A percentile compares a stretch with the other conserved stretches of the same genome.
These are phyloP conservation scores for Ifrita kowaldi DNA, from an alignment of 2,113 vertebrate genomes.

Conservation along the genomic window DNA sequence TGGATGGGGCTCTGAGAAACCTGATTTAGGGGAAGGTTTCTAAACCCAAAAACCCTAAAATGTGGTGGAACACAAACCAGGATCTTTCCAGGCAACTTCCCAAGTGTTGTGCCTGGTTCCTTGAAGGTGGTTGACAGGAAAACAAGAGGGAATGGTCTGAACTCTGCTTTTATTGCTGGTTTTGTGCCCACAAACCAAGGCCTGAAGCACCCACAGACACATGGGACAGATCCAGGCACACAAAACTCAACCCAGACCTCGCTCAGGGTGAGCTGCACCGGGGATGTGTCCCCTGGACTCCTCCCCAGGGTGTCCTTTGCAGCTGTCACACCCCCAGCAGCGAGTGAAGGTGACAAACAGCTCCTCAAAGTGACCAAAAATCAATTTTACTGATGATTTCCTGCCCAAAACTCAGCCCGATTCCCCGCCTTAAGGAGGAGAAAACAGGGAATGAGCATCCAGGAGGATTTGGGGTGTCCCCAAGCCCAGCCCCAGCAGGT, in stretches of 20 bases:
- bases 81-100: not conserved
- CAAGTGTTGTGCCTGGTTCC: too few relatives aligned
- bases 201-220: not conserved
- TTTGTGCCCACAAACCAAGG: not conserved
- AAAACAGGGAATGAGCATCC: not conserved
- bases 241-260: not conserved
- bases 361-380: not conserved
- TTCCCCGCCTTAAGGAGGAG: not conserved
- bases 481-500: not conserved
- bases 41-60: not conserved
- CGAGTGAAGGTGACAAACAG: not conserved
- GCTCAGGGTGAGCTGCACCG: not conserved
- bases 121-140: not conserved
- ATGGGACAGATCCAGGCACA: not conserved
- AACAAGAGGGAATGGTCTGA: not conserved
- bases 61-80: not conserved
- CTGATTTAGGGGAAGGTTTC: not conserved
- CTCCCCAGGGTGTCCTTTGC: rapidly evolving
- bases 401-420: not conserved
- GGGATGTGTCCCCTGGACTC: not conserved
- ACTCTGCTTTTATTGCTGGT: not conserved
- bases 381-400: not conserved
- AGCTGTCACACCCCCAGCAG: not conserved
- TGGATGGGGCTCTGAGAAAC: not conserved
- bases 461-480: not conserved